Evolutionary conservation across 2,888 invertebrate species (phyloP), one percentile per base, ranked within the genome.

Genomic region (Sphecodes monilicornis): DNA sequence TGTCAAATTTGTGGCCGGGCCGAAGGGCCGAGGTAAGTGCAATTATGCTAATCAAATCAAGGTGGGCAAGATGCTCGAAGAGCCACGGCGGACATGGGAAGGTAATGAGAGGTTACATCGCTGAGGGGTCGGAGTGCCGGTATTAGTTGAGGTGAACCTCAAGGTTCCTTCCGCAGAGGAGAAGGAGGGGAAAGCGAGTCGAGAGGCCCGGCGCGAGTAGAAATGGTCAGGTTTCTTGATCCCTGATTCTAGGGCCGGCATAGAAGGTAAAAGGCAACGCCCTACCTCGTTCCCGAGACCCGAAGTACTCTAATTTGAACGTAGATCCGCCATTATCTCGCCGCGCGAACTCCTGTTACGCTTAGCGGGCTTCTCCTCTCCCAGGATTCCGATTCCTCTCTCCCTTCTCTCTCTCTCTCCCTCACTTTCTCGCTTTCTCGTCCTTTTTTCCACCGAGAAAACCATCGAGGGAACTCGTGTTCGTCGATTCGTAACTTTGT

Each of bases 41-140:
- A 93, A 94, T 94, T 93, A 93, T 92, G 91, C 90, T 93, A 94
- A 94, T 93, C 91, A 93, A 93, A 93, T 93, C 92, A 94, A 92
- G 91, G 91, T 91, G 92, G 91, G 91, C 90, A 92, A 92, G 91
- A 92, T 89, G 90, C 88, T 90, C 85, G 87, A 86, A 88, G 85
- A 89, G 89, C 82, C 89, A 71, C 85, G 82, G 81, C 89, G 91
- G 92, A 92, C 92, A 91, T 80, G 90, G 84, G 84, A 88, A 90
- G 88, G 88, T 93, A 93, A 93, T 92, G 92, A 92, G 92, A 91
- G 93, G 93, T 91, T 93, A 91, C 90, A 90, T 91, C 89, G 89
- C 86, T 78, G 89, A 89, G 88, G 86, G 90, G 88, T 88, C 86
- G 89, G 87, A 93, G 93, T 93, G 92, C 89, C 89, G 85, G 92